A percentile compares a stretch with the other conserved stretches of the same genome.
Conservation (phyloP, 2,113 vertebrate genomes). For the Penelope pileata region DNA sequence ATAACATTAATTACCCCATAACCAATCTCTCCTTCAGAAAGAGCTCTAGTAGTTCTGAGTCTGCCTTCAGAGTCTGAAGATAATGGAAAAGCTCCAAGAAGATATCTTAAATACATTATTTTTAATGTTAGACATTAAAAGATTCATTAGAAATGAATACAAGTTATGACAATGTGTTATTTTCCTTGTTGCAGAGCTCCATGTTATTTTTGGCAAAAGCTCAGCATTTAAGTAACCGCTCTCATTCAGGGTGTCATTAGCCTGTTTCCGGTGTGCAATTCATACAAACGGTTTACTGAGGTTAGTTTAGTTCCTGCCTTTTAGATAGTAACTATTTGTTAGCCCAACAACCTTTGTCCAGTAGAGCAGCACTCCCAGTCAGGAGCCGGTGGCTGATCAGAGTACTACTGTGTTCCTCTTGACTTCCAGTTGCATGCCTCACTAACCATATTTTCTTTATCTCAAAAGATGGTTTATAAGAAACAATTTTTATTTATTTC, state of each 20-base stretch:
- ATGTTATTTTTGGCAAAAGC: neutral
- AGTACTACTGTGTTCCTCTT: neutral
- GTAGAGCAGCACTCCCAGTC: neutral
- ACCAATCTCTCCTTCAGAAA: neutral
- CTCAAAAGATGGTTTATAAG: neutral
- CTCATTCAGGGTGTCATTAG: neutral
- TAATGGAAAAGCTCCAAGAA: neutral
- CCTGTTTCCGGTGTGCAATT: neutral
- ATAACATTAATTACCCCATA: neutral
- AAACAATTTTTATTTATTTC: neutral
- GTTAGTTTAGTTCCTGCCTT: neutral
- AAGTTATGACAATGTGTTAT: neutral
- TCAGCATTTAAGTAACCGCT: neutral
- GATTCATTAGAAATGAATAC: neutral
- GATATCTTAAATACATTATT: neutral
- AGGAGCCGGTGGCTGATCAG: neutral
- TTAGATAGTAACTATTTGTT: constrained; percentile 27
- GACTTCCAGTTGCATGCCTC: neutral
- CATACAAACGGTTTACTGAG: neutral
- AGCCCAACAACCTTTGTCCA: constrained; percentile 31
- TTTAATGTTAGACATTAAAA: neutral
- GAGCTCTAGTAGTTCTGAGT: neutral
- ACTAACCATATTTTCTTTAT: neutral
- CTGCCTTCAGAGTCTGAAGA: neutral
- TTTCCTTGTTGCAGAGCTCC: neutral